These are phyloP conservation scores for Proisotoma minuta DNA, from an alignment of 2,888 invertebrate genomes.

Conservation along the genomic window DNA sequence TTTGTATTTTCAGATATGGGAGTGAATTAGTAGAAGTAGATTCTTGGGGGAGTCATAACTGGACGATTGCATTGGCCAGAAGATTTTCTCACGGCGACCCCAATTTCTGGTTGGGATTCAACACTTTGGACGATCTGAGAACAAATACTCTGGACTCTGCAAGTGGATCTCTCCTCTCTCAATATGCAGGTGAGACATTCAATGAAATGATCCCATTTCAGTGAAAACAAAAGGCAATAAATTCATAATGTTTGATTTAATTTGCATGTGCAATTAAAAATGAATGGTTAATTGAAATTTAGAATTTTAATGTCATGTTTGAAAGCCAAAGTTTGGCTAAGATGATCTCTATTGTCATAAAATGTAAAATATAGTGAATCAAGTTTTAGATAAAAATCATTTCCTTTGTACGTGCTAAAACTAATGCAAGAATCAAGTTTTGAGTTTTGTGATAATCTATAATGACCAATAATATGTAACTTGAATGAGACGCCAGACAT, in stretches of 20 bases:
- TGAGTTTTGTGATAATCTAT: no score
- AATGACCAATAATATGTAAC: no score
- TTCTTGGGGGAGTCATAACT: conserved; percentile 84
- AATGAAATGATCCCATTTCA: neutral
- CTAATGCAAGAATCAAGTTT: no score
- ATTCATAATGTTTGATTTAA: neutral
- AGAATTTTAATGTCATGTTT: no score
- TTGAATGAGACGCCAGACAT: neutral
- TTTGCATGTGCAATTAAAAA: no score
- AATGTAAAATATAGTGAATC: no score
- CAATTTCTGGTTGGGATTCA: conserved; percentile 85
- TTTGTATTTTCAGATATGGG: conserved; percentile 70
- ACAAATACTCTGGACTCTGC: conserved; percentile 94
- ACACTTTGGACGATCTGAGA: conserved; percentile 82
- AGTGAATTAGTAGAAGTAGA: conserved; percentile 90
- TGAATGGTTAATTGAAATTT: no score
- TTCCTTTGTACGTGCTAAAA: no score
- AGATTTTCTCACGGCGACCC: conserved; percentile 51
- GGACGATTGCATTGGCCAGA: conserved; percentile 74
- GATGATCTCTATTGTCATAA: no score
- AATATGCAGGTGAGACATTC: conserved; percentile 69
- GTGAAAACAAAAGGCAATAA: neutral
- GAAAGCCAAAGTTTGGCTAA: no score
- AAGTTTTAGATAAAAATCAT: no score
- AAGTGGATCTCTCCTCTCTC: conserved; percentile 80